phyloP scores from a whole-genome alignment of 2,797 vertebrate species.

The Natrix natrix region DNA sequence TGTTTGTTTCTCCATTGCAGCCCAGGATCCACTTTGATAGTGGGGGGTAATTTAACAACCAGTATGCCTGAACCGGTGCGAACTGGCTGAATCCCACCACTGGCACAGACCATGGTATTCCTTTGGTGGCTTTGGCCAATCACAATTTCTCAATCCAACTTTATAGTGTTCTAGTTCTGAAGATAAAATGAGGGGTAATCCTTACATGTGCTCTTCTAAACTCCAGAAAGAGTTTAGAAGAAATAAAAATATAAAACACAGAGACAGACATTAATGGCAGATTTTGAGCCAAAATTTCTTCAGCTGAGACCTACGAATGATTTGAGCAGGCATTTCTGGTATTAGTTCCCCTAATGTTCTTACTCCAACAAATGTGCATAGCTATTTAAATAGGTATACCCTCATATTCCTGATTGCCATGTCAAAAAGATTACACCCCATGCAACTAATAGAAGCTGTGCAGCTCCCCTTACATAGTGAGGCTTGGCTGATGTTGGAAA shows the following conservation, averaged over 20 bases:
- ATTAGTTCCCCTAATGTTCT: background rate
- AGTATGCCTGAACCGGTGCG: too few relatives aligned
- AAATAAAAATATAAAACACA: background rate
- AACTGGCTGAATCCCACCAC: too few relatives aligned
- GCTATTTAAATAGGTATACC: background rate
- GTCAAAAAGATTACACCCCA: background rate
- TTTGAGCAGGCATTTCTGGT: background rate
- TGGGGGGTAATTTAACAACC: too few relatives aligned
- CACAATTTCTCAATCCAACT: background rate
- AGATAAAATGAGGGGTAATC: background rate
- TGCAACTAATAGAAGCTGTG: background rate
- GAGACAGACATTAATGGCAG: background rate
- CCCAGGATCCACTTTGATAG: too few relatives aligned
- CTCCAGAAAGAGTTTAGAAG: background rate
- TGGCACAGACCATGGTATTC: background rate
- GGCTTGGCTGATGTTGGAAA: background rate
- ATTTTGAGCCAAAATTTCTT: background rate
- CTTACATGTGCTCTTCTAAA: background rate
- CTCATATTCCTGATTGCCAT: background rate
- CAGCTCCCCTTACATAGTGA: conserved; percentile 8
- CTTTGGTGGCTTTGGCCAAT: background rate
- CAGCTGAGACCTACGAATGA: background rate
- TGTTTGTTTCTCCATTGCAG: too few relatives aligned
- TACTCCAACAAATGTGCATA: background rate
- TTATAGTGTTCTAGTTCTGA: background rate